Evolutionary conservation across 2,113 vertebrate species (phyloP).

Genomic region (Edolisoma coerulescens): DNA sequence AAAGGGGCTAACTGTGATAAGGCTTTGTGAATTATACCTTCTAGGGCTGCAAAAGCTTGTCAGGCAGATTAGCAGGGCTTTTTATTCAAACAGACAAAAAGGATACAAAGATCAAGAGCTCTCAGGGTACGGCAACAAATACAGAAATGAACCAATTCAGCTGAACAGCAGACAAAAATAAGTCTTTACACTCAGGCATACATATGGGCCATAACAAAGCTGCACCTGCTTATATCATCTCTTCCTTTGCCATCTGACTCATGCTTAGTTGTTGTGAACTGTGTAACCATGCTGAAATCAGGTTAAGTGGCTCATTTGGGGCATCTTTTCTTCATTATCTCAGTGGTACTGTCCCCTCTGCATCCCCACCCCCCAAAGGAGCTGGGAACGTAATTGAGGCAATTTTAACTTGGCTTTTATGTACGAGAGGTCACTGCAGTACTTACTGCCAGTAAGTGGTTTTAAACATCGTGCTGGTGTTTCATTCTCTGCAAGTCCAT

Average conservation of each 20-base stretch:
- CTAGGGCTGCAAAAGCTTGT: not conserved
- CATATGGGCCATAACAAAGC: not conserved
- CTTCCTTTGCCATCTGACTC: not conserved
- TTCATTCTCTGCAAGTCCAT: slow-evolving; percentile 1
- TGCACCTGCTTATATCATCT: not conserved
- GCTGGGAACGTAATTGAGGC: not conserved
- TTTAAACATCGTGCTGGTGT: not conserved
- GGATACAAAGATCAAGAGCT: slow-evolving; percentile 3
- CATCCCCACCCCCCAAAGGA: not conserved
- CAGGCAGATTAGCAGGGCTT: not conserved
- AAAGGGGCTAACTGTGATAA: not conserved
- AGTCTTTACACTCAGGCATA: not conserved
- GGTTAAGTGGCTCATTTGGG: not conserved
- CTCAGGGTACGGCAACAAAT: not conserved
- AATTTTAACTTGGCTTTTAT: not conserved
- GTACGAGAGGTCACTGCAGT: not conserved
- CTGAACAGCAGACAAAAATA: not conserved
- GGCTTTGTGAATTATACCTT: not conserved
- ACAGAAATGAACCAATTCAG: not conserved
- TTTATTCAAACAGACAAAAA: not conserved
- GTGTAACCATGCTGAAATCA: not conserved
- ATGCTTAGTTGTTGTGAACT: not conserved
- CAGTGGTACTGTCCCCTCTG: not conserved
- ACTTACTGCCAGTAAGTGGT: slow-evolving; percentile 63
- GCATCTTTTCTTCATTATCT: not conserved